phyloP scores from a whole-genome alignment of 2,888 invertebrate genomes.

The Aphelenchoides bicaudatus region DNA sequence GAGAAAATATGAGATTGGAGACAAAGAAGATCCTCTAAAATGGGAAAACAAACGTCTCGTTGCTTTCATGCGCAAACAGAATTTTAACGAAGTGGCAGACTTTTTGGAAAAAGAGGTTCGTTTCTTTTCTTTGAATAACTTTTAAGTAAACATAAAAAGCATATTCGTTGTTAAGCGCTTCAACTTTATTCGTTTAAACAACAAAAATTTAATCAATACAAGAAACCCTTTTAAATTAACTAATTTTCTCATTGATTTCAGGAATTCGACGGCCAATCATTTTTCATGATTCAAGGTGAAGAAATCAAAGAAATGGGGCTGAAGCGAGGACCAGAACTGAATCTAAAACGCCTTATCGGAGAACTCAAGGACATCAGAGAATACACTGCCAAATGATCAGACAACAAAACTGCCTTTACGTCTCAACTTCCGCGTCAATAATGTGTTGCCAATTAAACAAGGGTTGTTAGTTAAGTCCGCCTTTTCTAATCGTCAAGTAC shows the following conservation, averaged over 20 bases:
- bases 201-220: no score
- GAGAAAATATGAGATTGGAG: not conserved
- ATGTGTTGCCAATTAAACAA: no score
- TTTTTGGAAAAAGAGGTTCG: conserved; percentile 4
- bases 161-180: no score
- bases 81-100: not conserved
- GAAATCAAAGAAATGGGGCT: conserved; percentile 1
- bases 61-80: not conserved
- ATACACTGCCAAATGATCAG: no score
- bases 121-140: not conserved
- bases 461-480: no score
- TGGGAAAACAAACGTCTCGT: not conserved
- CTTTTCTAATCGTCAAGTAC: no score
- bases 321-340: conserved; percentile 10
- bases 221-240: not conserved
- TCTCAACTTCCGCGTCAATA: no score
- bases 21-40: not conserved
- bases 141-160: no score
- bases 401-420: no score
- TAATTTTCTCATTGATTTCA: not conserved
- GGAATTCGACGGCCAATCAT: conserved; percentile 15
- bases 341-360: conserved; percentile 12
- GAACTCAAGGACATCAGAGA: conserved; percentile 20
- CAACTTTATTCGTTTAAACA: no score
- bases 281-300: not conserved